Evolutionary conservation across 2,888 invertebrate genomes (phyloP).

Genomic region (Dolomedes plantarius): DNA sequence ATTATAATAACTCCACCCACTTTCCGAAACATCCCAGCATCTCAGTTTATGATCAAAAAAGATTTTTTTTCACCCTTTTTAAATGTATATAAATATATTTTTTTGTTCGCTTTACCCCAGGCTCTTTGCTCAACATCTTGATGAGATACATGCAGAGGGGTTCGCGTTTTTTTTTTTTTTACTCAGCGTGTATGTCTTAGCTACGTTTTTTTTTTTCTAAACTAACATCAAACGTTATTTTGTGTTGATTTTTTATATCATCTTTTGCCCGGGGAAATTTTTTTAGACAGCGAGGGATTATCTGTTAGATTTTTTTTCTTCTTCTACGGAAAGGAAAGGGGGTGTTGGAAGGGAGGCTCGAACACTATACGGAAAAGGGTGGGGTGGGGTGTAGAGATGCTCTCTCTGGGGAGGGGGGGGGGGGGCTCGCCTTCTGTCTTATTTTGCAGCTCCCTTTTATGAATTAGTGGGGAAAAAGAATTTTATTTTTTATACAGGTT

Average conservation of each 20-base stretch:
- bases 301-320: neutral
- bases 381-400: neutral
- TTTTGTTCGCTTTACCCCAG: constrained; percentile 44
- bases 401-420: neutral
- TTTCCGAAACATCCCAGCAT: constrained; percentile 25
- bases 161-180: neutral
- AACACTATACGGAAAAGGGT: neutral
- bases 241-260: constrained; percentile 18
- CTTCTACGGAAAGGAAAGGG: neutral
- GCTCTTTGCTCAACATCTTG: constrained; percentile 48
- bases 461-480: neutral
- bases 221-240: constrained; percentile 16
- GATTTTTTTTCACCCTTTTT: constrained; percentile 18
- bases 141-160: constrained; percentile 61
- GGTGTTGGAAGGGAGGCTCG: neutral
- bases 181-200: neutral
- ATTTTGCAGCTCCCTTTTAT: neutral
- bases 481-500: neutral
- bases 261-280: constrained; percentile 5
- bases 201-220: neutral
- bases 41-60: constrained; percentile 52
- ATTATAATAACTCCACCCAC: constrained; percentile 66
- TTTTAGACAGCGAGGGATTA: constrained; percentile 2
- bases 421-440: neutral
- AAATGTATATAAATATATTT: constrained; percentile 54